phyloP scores from a whole-genome alignment of 1,140 invertebrate genomes.

The Chymomyza costata region DNA sequence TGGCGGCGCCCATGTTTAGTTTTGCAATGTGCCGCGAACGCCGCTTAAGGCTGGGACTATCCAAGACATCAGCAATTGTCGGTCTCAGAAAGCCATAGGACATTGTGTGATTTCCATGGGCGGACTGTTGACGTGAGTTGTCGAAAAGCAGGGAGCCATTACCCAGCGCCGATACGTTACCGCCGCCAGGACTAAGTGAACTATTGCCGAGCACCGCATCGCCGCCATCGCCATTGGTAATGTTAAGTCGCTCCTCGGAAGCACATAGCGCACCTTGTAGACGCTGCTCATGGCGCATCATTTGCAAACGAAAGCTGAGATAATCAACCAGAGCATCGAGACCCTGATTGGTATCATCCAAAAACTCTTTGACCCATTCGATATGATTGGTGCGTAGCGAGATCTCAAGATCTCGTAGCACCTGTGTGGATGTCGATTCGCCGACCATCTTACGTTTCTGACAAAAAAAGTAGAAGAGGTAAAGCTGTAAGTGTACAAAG shows the following conservation, averaged over 20 bases:
- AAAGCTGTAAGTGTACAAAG: conserved; percentile 74
- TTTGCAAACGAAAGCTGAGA: conserved; percentile 92
- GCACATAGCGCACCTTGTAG: conserved; percentile 83
- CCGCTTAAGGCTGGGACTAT: conserved; percentile 83
- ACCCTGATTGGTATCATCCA: conserved; percentile 96
- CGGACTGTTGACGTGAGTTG: conserved; percentile 25
- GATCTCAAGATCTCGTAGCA: conserved; percentile 97
- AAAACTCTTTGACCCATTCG: conserved; percentile 99
- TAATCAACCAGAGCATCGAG: conserved; percentile 98
- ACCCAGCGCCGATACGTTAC: conserved; percentile 11
- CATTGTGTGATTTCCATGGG: conserved; percentile 23
- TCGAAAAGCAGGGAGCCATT: conserved; percentile 41
- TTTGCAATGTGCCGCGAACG: conserved; percentile 90
- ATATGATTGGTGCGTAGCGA: conserved; percentile 99
- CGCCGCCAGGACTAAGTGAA: conserved; percentile 46
- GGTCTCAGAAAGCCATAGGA: conserved; percentile 79
- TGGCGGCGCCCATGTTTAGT: conserved; percentile 97
- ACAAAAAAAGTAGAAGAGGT: conserved; percentile 78
- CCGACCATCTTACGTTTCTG: conserved; percentile 98
- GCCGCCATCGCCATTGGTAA: conserved; percentile 39
- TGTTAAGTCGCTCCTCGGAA: conserved; percentile 80
- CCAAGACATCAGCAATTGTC: conserved; percentile 79
- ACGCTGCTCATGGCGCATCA: conserved; percentile 92
- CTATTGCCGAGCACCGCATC: conserved; percentile 44
- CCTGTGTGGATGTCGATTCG: conserved; percentile 98